These are phyloP conservation scores for Gobio occitaniae DNA, from an alignment of 2,797 vertebrate genomes.

Conservation along the genomic window DNA sequence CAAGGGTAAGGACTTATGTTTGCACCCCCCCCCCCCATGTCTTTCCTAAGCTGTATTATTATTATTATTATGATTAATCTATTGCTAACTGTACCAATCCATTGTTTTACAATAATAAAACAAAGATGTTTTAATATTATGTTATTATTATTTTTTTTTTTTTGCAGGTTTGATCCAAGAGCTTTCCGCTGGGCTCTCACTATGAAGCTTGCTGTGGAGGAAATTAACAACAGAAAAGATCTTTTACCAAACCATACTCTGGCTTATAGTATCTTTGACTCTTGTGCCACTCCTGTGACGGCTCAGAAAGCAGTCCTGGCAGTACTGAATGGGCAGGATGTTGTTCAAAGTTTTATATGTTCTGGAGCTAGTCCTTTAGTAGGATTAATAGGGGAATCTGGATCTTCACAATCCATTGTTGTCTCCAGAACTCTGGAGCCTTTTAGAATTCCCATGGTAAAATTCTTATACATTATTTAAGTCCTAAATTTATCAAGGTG, in stretches of 20 bases:
- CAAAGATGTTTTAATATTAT: neutral
- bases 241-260: slow-evolving; percentile 63
- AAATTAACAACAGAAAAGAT: slow-evolving; percentile 64
- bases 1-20: slow-evolving; percentile 56
- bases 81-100: neutral
- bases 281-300: slow-evolving; percentile 64
- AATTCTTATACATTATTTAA: neutral
- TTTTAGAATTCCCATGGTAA: slow-evolving; percentile 69
- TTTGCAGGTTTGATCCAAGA: slow-evolving; percentile 65
- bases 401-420: slow-evolving; percentile 67
- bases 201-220: slow-evolving; percentile 65
- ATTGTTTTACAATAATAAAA: neutral
- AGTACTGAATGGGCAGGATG: slow-evolving; percentile 60
- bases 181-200: slow-evolving; percentile 64
- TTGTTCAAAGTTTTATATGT: slow-evolving; percentile 50
- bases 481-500: neutral
- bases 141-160: neutral
- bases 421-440: slow-evolving; percentile 66
- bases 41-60: neutral
- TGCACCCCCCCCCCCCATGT: neutral
- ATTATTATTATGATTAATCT: neutral
- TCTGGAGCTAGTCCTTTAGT: slow-evolving; percentile 51
- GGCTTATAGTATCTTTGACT: slow-evolving; percentile 67
- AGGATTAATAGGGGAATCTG: slow-evolving; percentile 65
- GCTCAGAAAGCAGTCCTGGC: slow-evolving; percentile 63